Conservation (phyloP, 1,140 invertebrate genomes). For the Drosophila baimaii region DNA sequence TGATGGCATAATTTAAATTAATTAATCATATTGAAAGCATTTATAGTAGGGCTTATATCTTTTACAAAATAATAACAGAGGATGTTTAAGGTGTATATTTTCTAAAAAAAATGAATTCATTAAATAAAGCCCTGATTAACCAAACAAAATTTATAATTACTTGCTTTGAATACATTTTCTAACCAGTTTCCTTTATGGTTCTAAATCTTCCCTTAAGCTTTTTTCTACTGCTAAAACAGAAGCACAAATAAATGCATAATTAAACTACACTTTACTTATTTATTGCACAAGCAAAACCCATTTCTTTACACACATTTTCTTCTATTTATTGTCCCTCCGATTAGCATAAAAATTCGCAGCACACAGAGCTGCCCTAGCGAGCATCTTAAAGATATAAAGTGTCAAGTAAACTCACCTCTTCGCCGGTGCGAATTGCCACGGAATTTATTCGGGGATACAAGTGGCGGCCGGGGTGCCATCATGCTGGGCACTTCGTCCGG, state of each 20-base stretch:
- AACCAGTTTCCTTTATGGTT: not conserved
- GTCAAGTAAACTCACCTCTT: conserved; percentile 71
- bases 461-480: conserved; percentile 77
- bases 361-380: conserved; percentile 12
- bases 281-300: not conserved
- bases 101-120: too few relatives aligned
- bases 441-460: conserved; percentile 79
- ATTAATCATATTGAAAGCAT: not conserved
- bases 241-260: not conserved
- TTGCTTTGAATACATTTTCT: too few relatives aligned
- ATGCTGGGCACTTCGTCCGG: conserved; percentile 83
- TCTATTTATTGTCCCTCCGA: not conserved
- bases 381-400: not conserved
- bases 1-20: not conserved
- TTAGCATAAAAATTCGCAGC: conserved; percentile 24
- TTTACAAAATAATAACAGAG: not conserved
- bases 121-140: not conserved
- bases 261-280: not conserved
- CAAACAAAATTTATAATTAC: not conserved
- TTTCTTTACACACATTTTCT: not conserved
- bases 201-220: too few relatives aligned
- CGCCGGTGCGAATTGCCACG: conserved; percentile 68
- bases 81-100: not conserved
- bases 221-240: not conserved
- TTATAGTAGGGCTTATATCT: not conserved